phyloP scores from a whole-genome alignment of 2,797 vertebrate species.

The Darevskia nairensis region DNA sequence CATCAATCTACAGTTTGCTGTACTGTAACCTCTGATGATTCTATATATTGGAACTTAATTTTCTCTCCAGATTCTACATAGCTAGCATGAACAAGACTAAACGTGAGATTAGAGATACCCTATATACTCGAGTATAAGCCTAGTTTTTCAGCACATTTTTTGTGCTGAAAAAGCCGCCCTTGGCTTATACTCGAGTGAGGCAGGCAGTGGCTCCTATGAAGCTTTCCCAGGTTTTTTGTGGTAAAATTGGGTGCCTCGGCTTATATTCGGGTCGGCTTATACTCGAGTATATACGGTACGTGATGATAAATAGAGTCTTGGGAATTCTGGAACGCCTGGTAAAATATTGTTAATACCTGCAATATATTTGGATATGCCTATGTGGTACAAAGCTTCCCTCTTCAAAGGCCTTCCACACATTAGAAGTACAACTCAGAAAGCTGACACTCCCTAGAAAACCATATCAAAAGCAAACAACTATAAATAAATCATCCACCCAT shows the following conservation, averaged over 20 bases:
- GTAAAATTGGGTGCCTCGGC: no score
- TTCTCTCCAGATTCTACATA: background rate
- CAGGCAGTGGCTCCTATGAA: no score
- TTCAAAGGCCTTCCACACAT: constrained; percentile 1
- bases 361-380: background rate
- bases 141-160: no score
- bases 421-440: background rate
- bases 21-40: background rate
- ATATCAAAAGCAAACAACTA: background rate
- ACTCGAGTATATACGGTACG: no score
- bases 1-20: background rate
- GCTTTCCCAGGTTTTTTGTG: no score
- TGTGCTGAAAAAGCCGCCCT: no score
- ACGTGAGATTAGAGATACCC: background rate
- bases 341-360: background rate
- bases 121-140: no score
- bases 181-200: no score
- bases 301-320: background rate
- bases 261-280: no score
- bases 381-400: background rate
- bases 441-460: background rate
- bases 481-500: constrained; percentile 10
- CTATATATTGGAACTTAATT: background rate
- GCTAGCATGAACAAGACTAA: background rate
- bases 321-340: constrained; percentile 4